phyloP scores from a whole-genome alignment of 1,140 invertebrate genomes.

The Cardiocondyla obscurior region DNA sequence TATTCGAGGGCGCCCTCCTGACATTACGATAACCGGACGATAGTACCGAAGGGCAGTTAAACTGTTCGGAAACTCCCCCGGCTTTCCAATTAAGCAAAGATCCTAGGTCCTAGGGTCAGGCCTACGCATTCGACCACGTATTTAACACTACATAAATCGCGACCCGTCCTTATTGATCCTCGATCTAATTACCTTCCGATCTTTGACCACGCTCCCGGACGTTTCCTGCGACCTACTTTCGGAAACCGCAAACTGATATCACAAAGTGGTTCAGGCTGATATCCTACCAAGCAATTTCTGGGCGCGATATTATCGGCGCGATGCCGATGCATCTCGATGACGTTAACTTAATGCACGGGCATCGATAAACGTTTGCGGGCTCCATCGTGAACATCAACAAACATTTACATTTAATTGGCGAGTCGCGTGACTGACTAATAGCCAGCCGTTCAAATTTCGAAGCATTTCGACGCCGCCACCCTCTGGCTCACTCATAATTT shows the following conservation, averaged over 20 bases:
- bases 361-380: conserved; percentile 81
- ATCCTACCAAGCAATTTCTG: background rate
- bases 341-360: conserved; percentile 74
- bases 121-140: conserved; percentile 78
- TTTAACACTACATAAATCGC: conserved; percentile 84
- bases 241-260: background rate
- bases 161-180: conserved; percentile 72
- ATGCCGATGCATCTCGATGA: conserved; percentile 72
- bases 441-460: conserved; percentile 70
- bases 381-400: conserved; percentile 79
- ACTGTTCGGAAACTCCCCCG: conserved; percentile 83
- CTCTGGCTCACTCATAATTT: conserved; percentile 61
- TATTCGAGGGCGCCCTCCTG: conserved; percentile 66
- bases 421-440: conserved; percentile 73
- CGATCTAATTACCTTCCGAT: conserved; percentile 80
- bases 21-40: conserved; percentile 77
- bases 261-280: background rate
- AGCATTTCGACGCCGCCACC: conserved; percentile 68
- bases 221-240: conserved; percentile 54
- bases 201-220: conserved; percentile 41
- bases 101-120: conserved; percentile 72
- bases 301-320: conserved; percentile 10
- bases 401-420: conserved; percentile 82
- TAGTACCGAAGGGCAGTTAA: conserved; percentile 82
- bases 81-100: conserved; percentile 84